Evolutionary conservation across 2,113 vertebrate species (phyloP), one percentile per base, ranked within the genome.

Genomic region (Turdus rufiventris): DNA sequence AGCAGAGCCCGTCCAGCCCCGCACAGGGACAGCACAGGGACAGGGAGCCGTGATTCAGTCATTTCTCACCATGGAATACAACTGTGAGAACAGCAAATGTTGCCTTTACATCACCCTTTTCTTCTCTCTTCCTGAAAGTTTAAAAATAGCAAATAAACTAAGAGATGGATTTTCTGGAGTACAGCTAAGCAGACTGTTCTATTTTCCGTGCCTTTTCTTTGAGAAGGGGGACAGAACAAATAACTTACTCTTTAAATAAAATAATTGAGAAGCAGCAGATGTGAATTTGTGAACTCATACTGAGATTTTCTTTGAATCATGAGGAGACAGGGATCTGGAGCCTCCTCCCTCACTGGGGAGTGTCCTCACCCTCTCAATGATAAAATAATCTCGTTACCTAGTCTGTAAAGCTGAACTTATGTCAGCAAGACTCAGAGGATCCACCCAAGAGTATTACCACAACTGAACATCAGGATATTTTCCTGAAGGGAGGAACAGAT

Each of bases 361-460:
- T 67, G 68, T 86, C 60, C 73, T 96, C 81, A 61, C 56, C 18
- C 66, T 87, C 61, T 72, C 88, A 82, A 40, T 72, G 48, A 56
- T 8, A 82, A 96, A 91, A 88, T 72, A 57, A 88, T 93, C 26
- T 42, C 9, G 25, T 68, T 75, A 79, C 89, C 40, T 91, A 87
- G 24, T 23, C 85, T 81, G 57, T 33, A 56, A 75, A 89, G 33
- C 63, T 66, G 21, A 58, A 68, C 3, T 94, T 60, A 53, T 1
- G 14, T 88, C 88, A 93, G 53, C 7, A 14, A 89, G 77, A 43
- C 36, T 71, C 61, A 70, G 61, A 77, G 87, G 66, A 75, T 75
- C 84, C 91, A 89, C 89, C 81, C 94, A 89, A 87, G 24, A 51
- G 82, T 81, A 91, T 54, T 63, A 23, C 60, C 24, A 17, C 43